Base-by-base conservation (phyloP, 2,888 invertebrate genomes). In the Silvanus unidentatus region DNA sequence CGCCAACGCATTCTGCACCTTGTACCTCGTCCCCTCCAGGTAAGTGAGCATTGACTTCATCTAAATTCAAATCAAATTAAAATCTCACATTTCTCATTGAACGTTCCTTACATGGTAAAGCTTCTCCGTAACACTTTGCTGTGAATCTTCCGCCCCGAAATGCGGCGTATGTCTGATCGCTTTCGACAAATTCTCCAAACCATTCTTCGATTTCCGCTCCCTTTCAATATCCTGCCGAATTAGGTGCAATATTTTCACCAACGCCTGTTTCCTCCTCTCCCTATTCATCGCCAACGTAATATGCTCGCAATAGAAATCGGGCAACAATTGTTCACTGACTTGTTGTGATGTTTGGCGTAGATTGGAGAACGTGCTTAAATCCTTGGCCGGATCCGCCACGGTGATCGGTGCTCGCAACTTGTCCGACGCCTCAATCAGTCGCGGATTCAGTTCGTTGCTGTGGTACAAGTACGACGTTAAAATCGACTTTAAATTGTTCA, bases 251-350 rank as follows among this genome's bases (percentile, higher is more conserved):
- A 94, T 81, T 69, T 92, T 88, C 43, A 91, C 78, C 47, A 96
- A 72, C 2, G 91, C 86, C 79, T 88, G 86, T 73, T 88, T 90
- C 60, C 95, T 79, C 49, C 95, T 75, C 63, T 93, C 94, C 42
- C 84, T 77, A 69, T 95, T 94, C 94, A 96, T 95, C 16, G 89
- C 88, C 59, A 94, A 78, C 1, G 90, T 90, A 53, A 89, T 85
- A 72, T 96, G 95, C 68, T 96, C 95, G 60, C 95, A 93, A 73
- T 94, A 95, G 75, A 93, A 94, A 72, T 95, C 94, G 0, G 95
- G 91, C 50, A 96, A 73, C 42, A 93, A 75, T 69, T 95, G 94
- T 64, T 95, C 94, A 8, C 80, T 75, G 39, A 76, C 74, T 51
- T 74, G 71, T 42, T 71, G 73, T 1, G 80, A 78, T 5, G 80